These are phyloP conservation scores for Lordiphosa mommai DNA, from an alignment of 1,140 invertebrate species.

Conservation along the genomic window DNA sequence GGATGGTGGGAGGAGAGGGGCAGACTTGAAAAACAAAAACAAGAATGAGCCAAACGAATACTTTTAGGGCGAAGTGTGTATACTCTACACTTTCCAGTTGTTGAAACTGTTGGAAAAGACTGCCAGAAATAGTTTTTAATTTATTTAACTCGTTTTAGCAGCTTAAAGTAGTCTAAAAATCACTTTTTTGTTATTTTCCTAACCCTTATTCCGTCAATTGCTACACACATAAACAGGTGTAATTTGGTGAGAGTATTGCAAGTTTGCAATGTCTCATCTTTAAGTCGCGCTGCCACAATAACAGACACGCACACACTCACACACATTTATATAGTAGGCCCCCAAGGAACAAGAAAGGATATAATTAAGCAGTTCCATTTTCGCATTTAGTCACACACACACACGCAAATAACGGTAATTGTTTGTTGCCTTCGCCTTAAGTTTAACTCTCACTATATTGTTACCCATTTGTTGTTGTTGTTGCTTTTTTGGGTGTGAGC, in stretches of 20 bases:
- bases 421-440: too few species aligned
- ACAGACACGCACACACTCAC: neutral
- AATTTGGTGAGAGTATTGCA: conserved; percentile 44
- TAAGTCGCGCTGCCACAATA: conserved; percentile 33
- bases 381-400: too few species aligned
- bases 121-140: neutral
- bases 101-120: neutral
- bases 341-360: neutral
- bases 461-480: conserved; percentile 54
- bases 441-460: conserved; percentile 21
- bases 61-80: conserved; percentile 25
- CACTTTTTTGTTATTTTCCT: neutral
- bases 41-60: conserved; percentile 8
- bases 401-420: too few species aligned
- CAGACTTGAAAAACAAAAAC: conserved; percentile 52
- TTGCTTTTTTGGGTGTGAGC: conserved; percentile 64
- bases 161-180: neutral
- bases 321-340: conserved; percentile 14
- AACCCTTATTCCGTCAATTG: neutral
- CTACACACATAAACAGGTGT: conserved; percentile 10
- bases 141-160: neutral
- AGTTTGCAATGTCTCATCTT: conserved; percentile 53
- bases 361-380: neutral
- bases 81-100: conserved; percentile 17
- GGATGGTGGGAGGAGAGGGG: conserved; percentile 12